Conservation (phyloP, 2,113 vertebrate genomes). For the Hassar affinis region DNA sequence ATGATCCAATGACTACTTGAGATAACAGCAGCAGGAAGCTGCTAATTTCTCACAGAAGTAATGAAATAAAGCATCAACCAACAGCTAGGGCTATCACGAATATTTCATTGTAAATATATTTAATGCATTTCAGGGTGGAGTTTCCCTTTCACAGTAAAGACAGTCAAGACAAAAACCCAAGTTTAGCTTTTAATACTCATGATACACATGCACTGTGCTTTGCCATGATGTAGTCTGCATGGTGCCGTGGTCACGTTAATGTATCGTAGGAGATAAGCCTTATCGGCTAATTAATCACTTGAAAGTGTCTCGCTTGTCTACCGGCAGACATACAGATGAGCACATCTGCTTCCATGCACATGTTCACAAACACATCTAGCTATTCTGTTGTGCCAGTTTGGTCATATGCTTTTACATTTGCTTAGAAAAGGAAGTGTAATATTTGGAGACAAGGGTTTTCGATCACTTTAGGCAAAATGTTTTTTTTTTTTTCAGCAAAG, state of each 20-base stretch:
- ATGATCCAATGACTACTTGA: neutral
- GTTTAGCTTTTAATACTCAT: neutral
- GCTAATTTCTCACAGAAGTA: neutral
- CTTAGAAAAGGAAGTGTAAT: neutral
- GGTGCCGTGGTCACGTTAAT: neutral
- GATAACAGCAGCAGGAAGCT: neutral
- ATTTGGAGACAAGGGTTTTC: slow-evolving; percentile 29
- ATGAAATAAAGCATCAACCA: neutral
- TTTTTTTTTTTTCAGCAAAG: slow-evolving; percentile 12
- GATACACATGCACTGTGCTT: neutral
- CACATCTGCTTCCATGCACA: neutral
- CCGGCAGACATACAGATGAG: neutral
- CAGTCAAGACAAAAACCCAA: neutral
- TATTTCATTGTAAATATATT: neutral
- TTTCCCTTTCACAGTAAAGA: neutral
- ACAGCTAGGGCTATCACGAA: neutral
- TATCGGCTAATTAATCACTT: neutral
- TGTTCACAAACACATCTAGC: neutral
- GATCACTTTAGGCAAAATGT: neutral
- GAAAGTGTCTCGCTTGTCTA: neutral
- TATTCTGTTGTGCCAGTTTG: neutral
- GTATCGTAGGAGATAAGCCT: neutral
- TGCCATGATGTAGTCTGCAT: neutral
- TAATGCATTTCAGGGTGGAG: neutral
- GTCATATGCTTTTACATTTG: neutral